Base-by-base conservation (phyloP, 2,888 invertebrate species). In the Blastobasis adustella region DNA sequence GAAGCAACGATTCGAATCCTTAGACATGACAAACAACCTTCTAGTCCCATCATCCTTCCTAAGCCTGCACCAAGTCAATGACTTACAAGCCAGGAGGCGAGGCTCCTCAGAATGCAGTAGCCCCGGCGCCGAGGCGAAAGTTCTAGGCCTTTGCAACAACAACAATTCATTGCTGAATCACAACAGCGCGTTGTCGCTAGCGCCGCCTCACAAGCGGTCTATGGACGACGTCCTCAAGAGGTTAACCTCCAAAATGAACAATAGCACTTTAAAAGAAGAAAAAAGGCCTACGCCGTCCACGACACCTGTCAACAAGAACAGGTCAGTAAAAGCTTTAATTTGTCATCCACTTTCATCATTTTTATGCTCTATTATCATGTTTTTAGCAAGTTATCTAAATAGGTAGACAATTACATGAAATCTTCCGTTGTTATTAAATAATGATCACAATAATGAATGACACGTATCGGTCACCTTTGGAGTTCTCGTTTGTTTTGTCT, bases 141-240 rank as follows among this genome's bases (percentile, higher is more conserved):
- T 91, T 65, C 87, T 91, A 72, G 91, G 91, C 63, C 89, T 91
- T 58, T 90, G 91, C 71, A 92, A 92, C 69, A 90, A 91, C 65
- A 93, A 92, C 73, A 91, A 90, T 79, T 91, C 91, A 71, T 80
- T 92, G 76, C 82, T 90, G 71, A 92, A 92, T 70, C 92, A 91
- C 65, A 92, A 92, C 70, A 89, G 86, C 57, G 89, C 89, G 58
- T 72, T 87, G 67, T 80, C 87, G 45, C 67, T 89, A 7, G 80
- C 76, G 6, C 76, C 90, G 53, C 91, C 91, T 55, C 89, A 91
- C 64, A 94, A 94, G 83, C 90, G 94, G 79, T 94, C 96, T 56
- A 96, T 97, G 96, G 96, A 97, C 88, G 96, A 96, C 88, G 96
- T 97, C 46, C 90, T 96, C 50, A 95, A 95, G 82, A 91, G 95